phyloP scores from a whole-genome alignment of 2,797 vertebrate species.

The Kryptopterus vitreolus region DNA sequence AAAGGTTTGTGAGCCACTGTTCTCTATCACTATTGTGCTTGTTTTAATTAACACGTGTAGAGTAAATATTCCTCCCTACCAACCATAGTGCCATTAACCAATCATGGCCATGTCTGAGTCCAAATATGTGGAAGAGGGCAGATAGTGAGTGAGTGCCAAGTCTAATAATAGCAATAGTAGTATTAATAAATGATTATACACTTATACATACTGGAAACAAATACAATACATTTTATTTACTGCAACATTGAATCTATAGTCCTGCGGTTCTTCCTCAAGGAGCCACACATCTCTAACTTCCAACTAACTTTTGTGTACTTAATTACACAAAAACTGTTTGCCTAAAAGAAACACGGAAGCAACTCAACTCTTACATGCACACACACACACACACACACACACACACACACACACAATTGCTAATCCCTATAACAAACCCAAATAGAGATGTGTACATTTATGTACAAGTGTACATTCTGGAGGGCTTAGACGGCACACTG shows the following conservation, averaged over 20 bases:
- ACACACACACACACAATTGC: background rate
- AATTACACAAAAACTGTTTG: background rate
- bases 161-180: background rate
- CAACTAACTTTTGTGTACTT: background rate
- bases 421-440: background rate
- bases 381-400: background rate
- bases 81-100: background rate
- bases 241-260: background rate
- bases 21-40: no score
- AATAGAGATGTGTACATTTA: background rate
- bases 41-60: background rate
- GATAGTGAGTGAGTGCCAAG: background rate
- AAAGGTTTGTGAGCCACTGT: no score
- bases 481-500: constrained; percentile 27
- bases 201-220: background rate
- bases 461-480: constrained; percentile 39
- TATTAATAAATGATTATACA: no score
- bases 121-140: background rate
- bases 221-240: background rate
- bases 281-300: background rate
- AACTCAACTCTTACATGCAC: background rate
- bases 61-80: background rate
- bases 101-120: background rate
- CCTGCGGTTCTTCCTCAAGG: background rate
- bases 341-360: constrained; percentile 4